Percentiles rank a stretch among this genome's conserved stretches.
These are phyloP conservation scores for Tachycineta bicolor DNA, from an alignment of 2,113 vertebrate species.

Conservation along the genomic window DNA sequence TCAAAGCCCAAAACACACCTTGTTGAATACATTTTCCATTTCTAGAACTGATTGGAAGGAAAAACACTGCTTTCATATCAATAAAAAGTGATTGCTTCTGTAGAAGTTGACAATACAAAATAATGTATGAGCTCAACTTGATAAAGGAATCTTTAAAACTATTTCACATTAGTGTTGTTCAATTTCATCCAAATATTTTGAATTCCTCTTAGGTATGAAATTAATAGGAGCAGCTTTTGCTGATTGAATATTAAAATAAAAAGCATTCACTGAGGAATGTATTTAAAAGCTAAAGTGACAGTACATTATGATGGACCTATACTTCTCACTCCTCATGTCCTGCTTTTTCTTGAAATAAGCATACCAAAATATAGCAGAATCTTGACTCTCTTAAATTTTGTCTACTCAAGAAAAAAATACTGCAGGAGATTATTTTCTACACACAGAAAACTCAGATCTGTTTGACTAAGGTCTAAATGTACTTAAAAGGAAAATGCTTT, in stretches of 20 bases:
- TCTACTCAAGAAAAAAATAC: background rate
- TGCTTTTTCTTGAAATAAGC: background rate
- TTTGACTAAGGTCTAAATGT: background rate
- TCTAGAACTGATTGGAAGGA: background rate
- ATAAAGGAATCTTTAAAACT: background rate
- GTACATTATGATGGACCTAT: background rate
- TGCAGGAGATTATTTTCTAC: background rate
- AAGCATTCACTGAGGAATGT: background rate
- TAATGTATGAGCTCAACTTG: background rate
- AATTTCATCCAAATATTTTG: background rate
- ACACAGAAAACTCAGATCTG: background rate
- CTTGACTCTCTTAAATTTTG: background rate
- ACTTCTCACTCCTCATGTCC: background rate
- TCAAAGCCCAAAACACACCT: background rate
- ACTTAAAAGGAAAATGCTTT: background rate
- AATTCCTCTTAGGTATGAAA: background rate
- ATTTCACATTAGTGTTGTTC: background rate
- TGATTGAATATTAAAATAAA: background rate
- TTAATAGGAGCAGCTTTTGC: background rate
- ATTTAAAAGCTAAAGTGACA: background rate
- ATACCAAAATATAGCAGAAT: background rate
- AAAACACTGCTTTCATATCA: background rate
- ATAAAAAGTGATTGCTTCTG: background rate
- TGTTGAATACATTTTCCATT: background rate
- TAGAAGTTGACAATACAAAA: background rate